Percentiles rank a stretch among this genome's conserved stretches.
Evolutionary conservation across 92 coral and sea anemone genomes (phyloP).

Genomic region (Epizoanthus rinbou): DNA sequence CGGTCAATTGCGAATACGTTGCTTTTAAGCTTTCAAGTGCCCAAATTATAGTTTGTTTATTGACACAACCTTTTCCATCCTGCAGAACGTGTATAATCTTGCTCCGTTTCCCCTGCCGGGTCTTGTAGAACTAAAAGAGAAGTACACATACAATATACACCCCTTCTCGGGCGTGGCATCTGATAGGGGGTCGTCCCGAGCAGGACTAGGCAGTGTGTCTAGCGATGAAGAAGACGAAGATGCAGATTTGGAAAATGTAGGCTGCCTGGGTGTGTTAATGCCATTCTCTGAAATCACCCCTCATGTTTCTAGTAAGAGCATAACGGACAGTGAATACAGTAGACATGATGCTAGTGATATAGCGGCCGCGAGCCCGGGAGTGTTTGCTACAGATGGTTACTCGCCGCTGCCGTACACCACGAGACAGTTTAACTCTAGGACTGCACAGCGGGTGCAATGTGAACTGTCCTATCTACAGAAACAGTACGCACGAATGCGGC

Average conservation of each 20-base stretch:
- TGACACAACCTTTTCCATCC: not conserved
- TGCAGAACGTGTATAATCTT: conserved; percentile 88
- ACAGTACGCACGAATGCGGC: conserved; percentile 91
- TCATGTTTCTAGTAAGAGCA: conserved; percentile 48
- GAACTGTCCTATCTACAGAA: conserved; percentile 85
- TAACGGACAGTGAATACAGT: conserved; percentile 58
- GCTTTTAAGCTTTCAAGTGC: not conserved
- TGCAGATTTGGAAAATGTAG: conserved; percentile 74
- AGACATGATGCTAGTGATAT: conserved; percentile 69
- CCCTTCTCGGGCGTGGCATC: conserved; percentile 81
- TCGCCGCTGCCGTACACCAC: conserved; percentile 75
- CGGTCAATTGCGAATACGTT: no score
- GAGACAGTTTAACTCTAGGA: conserved; percentile 60
- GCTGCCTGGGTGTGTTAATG: conserved; percentile 89
- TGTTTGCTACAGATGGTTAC: conserved; percentile 87
- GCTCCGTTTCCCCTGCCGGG: conserved; percentile 98
- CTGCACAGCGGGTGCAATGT: conserved; percentile 49
- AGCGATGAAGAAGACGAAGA: conserved; percentile 98
- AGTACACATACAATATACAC: conserved; percentile 93
- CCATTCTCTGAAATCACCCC: conserved; percentile 88
- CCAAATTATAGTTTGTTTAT: not conserved
- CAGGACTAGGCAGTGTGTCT: conserved; percentile 79
- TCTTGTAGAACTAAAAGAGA: conserved; percentile 92
- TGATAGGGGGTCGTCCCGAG: conserved; percentile 55
- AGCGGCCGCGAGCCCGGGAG: conserved; percentile 90